Evolutionary conservation across 2,797 vertebrate species (phyloP).

Genomic region (Phyllotis vaccarum): DNA sequence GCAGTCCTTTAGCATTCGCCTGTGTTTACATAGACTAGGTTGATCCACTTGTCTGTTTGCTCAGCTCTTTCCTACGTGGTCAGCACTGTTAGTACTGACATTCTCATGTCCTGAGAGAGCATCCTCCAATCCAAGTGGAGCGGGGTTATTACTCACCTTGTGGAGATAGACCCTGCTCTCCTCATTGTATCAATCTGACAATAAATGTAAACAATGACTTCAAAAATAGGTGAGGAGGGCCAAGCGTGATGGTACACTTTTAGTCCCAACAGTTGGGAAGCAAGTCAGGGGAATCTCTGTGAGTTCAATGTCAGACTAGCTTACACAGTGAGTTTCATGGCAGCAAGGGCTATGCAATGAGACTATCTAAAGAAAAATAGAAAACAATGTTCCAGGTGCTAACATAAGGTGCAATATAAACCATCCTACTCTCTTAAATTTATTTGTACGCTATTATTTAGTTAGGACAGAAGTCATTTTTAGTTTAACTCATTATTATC

Average conservation of each 20-base stretch:
- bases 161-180: background rate
- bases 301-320: background rate
- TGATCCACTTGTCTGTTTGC: background rate
- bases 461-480: background rate
- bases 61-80: background rate
- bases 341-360: background rate
- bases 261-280: background rate
- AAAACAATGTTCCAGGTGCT: background rate
- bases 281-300: background rate
- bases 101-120: too few relatives aligned
- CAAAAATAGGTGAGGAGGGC: background rate
- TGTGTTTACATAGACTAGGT: background rate
- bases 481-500: background rate
- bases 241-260: background rate
- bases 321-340: background rate
- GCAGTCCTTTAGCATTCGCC: background rate
- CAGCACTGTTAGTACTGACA: background rate
- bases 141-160: background rate
- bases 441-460: background rate
- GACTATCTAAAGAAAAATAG: too few relatives aligned
- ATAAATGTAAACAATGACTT: background rate
- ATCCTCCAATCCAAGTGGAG: background rate
- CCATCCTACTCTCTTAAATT: background rate
- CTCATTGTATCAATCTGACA: background rate
- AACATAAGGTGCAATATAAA: background rate